Percentiles rank a stretch among this genome's conserved stretches.
Conservation (phyloP, 2,888 invertebrate genomes). For the Xestia c-nigrum region DNA sequence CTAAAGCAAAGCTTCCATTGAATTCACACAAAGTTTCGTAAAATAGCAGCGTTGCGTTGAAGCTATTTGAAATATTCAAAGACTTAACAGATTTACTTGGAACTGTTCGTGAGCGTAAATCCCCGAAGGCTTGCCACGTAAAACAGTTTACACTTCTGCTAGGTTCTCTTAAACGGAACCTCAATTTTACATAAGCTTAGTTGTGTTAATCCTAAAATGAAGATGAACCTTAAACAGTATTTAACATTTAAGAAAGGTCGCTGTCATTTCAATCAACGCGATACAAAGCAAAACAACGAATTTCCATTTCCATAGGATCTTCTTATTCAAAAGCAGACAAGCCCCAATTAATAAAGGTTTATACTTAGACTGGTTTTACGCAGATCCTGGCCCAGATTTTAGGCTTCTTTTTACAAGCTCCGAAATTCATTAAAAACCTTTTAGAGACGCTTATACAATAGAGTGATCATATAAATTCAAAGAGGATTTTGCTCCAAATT, state of each 20-base stretch:
- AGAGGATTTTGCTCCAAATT: conserved; percentile 40
- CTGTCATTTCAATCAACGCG: conserved; percentile 7
- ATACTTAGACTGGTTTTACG: conserved; percentile 24
- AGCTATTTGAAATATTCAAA: conserved; percentile 54
- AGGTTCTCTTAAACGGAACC: conserved; percentile 12
- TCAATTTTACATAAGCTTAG: conserved; percentile 14
- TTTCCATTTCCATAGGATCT: neutral
- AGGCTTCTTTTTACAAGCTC: conserved; percentile 9
- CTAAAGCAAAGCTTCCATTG: neutral
- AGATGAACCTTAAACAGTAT: neutral
- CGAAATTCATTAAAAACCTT: conserved; percentile 41
- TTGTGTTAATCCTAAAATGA: neutral
- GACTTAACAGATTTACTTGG: conserved; percentile 33
- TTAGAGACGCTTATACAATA: conserved; percentile 45
- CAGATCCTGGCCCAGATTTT: conserved; percentile 2
- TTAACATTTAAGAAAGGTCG: neutral
- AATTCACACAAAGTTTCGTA: conserved; percentile 16
- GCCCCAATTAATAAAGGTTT: conserved; percentile 11
- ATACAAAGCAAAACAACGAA: neutral
- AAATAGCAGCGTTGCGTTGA: conserved; percentile 31
- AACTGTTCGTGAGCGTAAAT: conserved; percentile 33
- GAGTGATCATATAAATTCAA: conserved; percentile 28
- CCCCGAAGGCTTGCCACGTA: conserved; percentile 26
- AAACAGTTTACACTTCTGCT: conserved; percentile 5
- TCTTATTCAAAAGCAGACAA: neutral